phyloP scores from a whole-genome alignment of 2,888 invertebrate species.

The Slavum lentiscoides region DNA sequence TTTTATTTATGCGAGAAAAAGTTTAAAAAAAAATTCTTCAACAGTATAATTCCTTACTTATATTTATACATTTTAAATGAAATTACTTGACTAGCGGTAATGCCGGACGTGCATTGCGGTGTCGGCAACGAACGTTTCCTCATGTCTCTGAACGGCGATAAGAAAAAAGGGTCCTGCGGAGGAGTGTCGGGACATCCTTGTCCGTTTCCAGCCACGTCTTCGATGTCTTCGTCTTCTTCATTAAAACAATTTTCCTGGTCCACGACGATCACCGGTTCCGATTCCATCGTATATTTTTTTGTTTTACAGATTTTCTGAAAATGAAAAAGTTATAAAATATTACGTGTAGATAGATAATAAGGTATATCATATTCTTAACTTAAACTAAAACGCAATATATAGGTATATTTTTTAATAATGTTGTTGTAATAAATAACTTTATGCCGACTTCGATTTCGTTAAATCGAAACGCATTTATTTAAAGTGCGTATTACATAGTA shows the following conservation, averaged over 20 bases:
- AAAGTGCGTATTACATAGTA: too few relatives aligned
- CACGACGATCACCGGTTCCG: conserved; percentile 47
- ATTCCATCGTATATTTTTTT: conserved; percentile 23
- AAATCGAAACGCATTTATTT: too few relatives aligned
- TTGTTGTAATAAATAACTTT: too few relatives aligned
- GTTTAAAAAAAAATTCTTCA: too few relatives aligned
- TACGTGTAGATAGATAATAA: too few relatives aligned
- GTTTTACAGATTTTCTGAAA: conserved; percentile 17
- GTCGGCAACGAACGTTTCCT: conserved; percentile 83
- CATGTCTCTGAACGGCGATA: conserved; percentile 79
- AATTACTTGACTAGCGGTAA: conserved; percentile 76
- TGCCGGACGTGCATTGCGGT: conserved; percentile 81
- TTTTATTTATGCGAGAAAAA: too few relatives aligned
- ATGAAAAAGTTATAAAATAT: too few relatives aligned
- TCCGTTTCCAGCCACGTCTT: conserved; percentile 16
- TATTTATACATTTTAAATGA: neutral
- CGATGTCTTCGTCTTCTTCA: conserved; percentile 47
- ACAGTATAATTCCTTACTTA: too few relatives aligned
- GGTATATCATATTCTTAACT: too few relatives aligned
- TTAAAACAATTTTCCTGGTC: conserved; percentile 47
- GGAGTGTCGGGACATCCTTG: conserved; percentile 65
- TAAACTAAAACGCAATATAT: too few relatives aligned
- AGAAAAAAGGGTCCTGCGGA: conserved; percentile 72
- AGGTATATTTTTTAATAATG: too few relatives aligned
- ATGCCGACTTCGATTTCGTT: too few relatives aligned